Percentiles rank a stretch among this genome's conserved stretches.
Conservation (phyloP, 2,113 vertebrate genomes). For the Oostethus manadensis region DNA sequence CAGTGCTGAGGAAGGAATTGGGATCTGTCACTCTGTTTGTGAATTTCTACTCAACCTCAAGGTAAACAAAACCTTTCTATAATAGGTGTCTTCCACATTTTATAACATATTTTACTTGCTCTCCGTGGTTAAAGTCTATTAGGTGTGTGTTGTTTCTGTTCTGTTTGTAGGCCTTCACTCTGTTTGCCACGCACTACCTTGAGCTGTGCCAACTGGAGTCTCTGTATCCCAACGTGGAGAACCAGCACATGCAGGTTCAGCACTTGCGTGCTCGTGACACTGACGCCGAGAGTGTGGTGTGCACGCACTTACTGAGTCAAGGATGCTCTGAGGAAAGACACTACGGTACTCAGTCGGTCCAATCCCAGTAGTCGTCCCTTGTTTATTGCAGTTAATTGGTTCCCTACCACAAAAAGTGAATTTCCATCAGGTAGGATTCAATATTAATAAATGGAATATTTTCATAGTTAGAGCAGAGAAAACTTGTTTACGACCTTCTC, state of each 20-base stretch:
- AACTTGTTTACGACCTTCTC: too few relatives aligned
- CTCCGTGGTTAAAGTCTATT: not conserved
- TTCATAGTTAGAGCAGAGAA: too few relatives aligned
- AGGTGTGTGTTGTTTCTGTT: slow-evolving; percentile 18
- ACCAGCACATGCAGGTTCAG: slow-evolving; percentile 91
- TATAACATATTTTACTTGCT: not conserved
- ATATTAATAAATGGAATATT: too few relatives aligned
- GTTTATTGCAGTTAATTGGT: too few relatives aligned
- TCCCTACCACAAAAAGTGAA: too few relatives aligned
- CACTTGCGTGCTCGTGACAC: slow-evolving; percentile 73
- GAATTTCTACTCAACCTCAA: slow-evolving; percentile 88
- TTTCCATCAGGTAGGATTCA: too few relatives aligned
- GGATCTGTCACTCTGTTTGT: slow-evolving; percentile 89
- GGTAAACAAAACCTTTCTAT: slow-evolving; percentile 64
- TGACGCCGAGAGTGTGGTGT: slow-evolving; percentile 78
- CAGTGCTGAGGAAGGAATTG: slow-evolving; percentile 90
- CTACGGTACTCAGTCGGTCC: slow-evolving; percentile 75
- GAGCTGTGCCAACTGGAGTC: slow-evolving; percentile 86
- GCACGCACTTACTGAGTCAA: slow-evolving; percentile 83
- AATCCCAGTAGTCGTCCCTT: not conserved
- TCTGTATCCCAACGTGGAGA: slow-evolving; percentile 91
- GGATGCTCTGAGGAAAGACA: slow-evolving; percentile 87
- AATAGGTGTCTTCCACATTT: slow-evolving; percentile 13
- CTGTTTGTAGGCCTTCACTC: slow-evolving; percentile 82
- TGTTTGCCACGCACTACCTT: slow-evolving; percentile 94